Evolutionary conservation across 2,888 invertebrate genomes (phyloP).

Genomic region (Thecocarcelia acutangulata): DNA sequence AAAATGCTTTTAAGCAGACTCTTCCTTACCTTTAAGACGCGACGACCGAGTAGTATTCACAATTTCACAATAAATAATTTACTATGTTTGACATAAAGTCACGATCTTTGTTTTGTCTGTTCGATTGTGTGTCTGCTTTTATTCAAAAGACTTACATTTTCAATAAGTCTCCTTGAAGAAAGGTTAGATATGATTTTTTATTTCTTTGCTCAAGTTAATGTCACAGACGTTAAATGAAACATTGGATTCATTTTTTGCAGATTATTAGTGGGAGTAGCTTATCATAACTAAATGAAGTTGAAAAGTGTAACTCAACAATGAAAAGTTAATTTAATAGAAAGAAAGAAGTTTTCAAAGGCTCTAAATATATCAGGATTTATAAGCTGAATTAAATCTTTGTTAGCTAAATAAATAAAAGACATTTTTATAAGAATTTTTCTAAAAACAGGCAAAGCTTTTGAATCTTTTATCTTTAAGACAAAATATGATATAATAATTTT

Average conservation of each 20-base stretch:
- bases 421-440: not conserved
- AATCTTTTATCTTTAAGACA: not conserved
- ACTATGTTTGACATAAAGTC: slow-evolving; percentile 66
- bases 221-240: slow-evolving; percentile 35
- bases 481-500: no score
- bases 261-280: slow-evolving; percentile 61
- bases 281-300: slow-evolving; percentile 50
- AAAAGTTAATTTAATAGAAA: slow-evolving; percentile 46
- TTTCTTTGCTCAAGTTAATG: slow-evolving; percentile 1
- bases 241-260: slow-evolving; percentile 46
- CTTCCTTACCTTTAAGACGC: slow-evolving; percentile 10
- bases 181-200: slow-evolving; percentile 33
- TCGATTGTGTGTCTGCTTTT: not conserved
- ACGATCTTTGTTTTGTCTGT: slow-evolving; percentile 58
- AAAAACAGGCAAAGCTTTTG: no score
- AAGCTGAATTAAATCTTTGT: not conserved
- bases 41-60: not conserved
- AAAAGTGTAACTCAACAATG: slow-evolving; percentile 39
- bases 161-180: slow-evolving; percentile 8
- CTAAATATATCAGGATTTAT: slow-evolving; percentile 36
- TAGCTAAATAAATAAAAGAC: not conserved
- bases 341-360: slow-evolving; percentile 15
- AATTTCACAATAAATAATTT: slow-evolving; percentile 64
- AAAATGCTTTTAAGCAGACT: not conserved
- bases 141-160: slow-evolving; percentile 10